Conservation (phyloP, 2,888 invertebrate genomes). For the Arrhopalites spinosus region DNA sequence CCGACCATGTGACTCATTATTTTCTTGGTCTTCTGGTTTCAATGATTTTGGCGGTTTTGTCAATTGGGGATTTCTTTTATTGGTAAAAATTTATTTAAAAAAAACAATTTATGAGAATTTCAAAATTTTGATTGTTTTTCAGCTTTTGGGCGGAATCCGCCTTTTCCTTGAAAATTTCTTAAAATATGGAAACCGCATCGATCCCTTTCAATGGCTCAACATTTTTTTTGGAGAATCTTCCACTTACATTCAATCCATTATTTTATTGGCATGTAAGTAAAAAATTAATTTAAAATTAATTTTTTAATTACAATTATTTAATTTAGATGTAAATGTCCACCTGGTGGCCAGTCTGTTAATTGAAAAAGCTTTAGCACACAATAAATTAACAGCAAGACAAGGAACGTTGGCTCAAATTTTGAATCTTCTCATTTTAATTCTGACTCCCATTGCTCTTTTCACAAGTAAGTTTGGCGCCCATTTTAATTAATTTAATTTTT, state of each 20-base stretch:
- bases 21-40: constrained; percentile 88
- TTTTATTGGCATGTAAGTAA: constrained; percentile 71
- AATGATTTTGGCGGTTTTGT: constrained; percentile 86
- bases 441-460: constrained; percentile 79
- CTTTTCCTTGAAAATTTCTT: constrained; percentile 92
- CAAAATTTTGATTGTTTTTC: too few species aligned
- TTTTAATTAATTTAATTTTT: too few species aligned
- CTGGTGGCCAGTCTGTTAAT: constrained; percentile 75
- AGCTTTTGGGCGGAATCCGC: constrained; percentile 67
- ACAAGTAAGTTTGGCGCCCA: neutral
- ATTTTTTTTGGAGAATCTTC: constrained; percentile 79
- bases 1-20: constrained; percentile 71
- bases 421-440: constrained; percentile 75
- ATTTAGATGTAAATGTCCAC: constrained; percentile 82
- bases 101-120: too few species aligned
- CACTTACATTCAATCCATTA: constrained; percentile 72
- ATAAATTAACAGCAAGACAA: constrained; percentile 64
- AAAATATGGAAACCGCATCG: constrained; percentile 96
- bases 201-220: constrained; percentile 87
- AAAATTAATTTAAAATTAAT: neutral
- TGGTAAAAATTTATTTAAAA: constrained; percentile 60
- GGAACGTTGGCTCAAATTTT: constrained; percentile 49
- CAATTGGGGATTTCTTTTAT: constrained; percentile 86
- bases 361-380: constrained; percentile 84
- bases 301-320: constrained; percentile 43